Evolutionary conservation across 2,797 vertebrate species (phyloP), one percentile per base, ranked within the genome.

Genomic region (Cygnus olor): DNA sequence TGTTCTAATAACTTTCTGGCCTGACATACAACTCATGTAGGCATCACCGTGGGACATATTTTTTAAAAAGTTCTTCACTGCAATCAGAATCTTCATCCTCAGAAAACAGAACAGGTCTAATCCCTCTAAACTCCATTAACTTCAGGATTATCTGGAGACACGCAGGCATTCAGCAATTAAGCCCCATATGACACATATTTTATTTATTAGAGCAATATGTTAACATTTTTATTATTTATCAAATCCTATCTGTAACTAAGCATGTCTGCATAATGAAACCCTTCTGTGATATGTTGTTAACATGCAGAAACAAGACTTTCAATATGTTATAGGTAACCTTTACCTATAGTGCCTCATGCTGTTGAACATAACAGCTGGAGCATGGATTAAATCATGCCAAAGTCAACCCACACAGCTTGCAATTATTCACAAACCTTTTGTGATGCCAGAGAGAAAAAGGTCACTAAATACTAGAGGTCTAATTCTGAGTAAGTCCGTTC

Each of bases 371-470:
- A 63, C 28, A 88, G 40, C 53, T 72, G 66, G 53, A 95, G 83
- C 15, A 19, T 18, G 14, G 61, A 81, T 81, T 65, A 90, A 91
- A 95, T 94, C 38, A 74, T 24, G n/a, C 38, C 12, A 77, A 87
- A 94, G 93, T 65, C 30, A 11, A 91, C 21, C 17, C 60, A 93
- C 9, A 7, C 30, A 80, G 88, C 88, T 91, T 94, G 49, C 28
- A 96, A 57, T 74, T 91, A 61, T 80, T 86, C 58, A 57, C 81
- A 80, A 97, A 91, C 56, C 22, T 45, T 84, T 96, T 80, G 54
- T 24, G 12, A 42, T 69, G 82, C 51, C 10, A 63, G n/a, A 60
- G 56, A 73, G 61, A 69, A 95, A 93, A 92, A 5, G 14, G 34
- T 51, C 17, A 65, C 45, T 6, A 10, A 80, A 73, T 71, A 40